These are phyloP conservation scores for Maconellicoccus hirsutus DNA, from an alignment of 1,140 invertebrate genomes.

Conservation along the genomic window DNA sequence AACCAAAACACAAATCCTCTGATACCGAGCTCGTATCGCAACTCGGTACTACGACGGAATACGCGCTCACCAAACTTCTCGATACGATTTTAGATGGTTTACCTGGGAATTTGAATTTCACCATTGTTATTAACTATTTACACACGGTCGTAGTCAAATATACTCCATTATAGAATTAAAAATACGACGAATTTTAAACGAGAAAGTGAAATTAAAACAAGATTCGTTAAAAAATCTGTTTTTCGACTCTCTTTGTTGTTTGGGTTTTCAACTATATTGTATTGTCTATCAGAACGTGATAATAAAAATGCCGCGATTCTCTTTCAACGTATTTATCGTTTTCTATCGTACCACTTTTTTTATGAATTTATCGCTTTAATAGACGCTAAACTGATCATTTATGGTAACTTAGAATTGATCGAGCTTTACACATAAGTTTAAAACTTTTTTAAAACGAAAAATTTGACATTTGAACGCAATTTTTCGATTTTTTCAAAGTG, in stretches of 20 bases:
- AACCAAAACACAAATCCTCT: conserved; percentile 41
- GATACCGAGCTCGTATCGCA: conserved; percentile 40
- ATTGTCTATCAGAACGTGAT: conserved; percentile 7
- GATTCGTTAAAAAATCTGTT: neutral
- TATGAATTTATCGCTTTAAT: too few species aligned
- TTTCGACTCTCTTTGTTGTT: conserved; percentile 7
- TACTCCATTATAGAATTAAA: neutral
- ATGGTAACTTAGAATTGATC: too few species aligned
- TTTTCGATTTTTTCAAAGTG: too few species aligned
- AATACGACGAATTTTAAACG: neutral
- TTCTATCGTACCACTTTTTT: too few species aligned
- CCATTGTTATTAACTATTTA: neutral
- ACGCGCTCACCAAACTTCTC: conserved; percentile 65
- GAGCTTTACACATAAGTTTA: too few species aligned
- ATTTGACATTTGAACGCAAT: too few species aligned
- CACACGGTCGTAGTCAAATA: neutral
- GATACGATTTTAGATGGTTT: conserved; percentile 72
- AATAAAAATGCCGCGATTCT: neutral
- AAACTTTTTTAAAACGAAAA: too few species aligned
- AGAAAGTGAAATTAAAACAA: conserved; percentile 3
- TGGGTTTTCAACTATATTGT: conserved; percentile 3
- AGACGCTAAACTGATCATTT: too few species aligned
- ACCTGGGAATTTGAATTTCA: conserved; percentile 41
- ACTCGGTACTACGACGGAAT: conserved; percentile 42
- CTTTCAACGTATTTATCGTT: neutral